Evolutionary conservation across 2,888 invertebrate species (phyloP).

Genomic region (Heteropelma amictum): DNA sequence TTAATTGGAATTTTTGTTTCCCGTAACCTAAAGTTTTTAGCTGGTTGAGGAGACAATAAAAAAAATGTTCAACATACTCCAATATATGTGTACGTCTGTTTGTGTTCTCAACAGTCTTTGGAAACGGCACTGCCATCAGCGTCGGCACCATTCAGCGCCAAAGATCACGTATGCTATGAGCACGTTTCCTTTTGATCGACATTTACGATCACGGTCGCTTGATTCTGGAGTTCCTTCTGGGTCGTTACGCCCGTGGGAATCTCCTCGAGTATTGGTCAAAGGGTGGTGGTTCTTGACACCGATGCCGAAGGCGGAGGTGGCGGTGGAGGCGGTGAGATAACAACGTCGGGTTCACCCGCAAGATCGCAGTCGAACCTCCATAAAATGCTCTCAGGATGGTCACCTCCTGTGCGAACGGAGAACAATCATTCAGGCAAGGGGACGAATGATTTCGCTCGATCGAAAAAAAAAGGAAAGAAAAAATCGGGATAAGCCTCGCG

Average conservation of each 20-base stretch:
- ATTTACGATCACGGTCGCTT: conserved; percentile 70
- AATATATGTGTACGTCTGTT: neutral
- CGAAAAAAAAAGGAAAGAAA: too few species aligned
- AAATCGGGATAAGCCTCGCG: too few species aligned
- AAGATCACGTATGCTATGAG: conserved; percentile 74
- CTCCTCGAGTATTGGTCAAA: conserved; percentile 77
- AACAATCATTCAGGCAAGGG: neutral
- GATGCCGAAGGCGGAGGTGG: conserved; percentile 73
- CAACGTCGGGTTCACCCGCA: conserved; percentile 76
- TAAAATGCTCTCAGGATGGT: conserved; percentile 76
- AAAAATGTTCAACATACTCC: too few species aligned
- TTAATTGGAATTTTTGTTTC: too few species aligned
- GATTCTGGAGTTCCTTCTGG: conserved; percentile 69
- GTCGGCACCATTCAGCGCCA: conserved; percentile 57
- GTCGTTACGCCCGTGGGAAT: conserved; percentile 74
- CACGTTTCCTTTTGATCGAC: conserved; percentile 74
- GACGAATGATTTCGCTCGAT: neutral
- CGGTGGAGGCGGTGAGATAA: conserved; percentile 71
- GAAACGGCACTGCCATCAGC: conserved; percentile 42
- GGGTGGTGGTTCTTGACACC: conserved; percentile 74
- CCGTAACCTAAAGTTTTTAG: too few species aligned
- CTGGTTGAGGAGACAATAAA: too few species aligned
- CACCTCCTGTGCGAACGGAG: conserved; percentile 70
- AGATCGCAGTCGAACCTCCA: conserved; percentile 77
- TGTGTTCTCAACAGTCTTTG: conserved; percentile 35